phyloP scores from a whole-genome alignment of 92 coral and sea anemone genomes.

The Zoanthus sociatus region DNA sequence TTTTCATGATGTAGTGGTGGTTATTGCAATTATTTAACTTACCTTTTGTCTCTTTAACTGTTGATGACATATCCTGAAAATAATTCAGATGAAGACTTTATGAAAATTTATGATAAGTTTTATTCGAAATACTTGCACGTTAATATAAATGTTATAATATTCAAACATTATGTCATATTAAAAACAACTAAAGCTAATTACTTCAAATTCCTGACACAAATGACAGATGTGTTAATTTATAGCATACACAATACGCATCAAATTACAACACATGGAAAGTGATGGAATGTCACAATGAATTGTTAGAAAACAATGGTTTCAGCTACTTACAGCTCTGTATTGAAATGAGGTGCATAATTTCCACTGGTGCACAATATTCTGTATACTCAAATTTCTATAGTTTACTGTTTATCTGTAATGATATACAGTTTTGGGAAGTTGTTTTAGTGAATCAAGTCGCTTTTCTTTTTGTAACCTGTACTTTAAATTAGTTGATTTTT shows the following conservation, averaged over 20 bases:
- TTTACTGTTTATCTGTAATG: conserved; percentile 22
- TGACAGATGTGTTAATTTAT: not conserved
- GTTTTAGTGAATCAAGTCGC: conserved; percentile 47
- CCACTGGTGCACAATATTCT: conserved; percentile 24
- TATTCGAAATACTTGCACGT: conserved; percentile 3
- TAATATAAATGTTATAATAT: not conserved
- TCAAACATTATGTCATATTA: conserved; percentile 12
- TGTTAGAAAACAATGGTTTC: not conserved
- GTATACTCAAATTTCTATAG: conserved; percentile 34
- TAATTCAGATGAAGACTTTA: conserved; percentile 2
- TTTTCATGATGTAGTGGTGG: not conserved
- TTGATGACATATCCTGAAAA: conserved; percentile 21
- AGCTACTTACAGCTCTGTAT: conserved; percentile 22
- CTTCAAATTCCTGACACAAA: conserved; percentile 3
- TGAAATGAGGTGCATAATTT: conserved; percentile 34
- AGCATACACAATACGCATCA: conserved; percentile 2
- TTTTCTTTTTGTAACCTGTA: conserved; percentile 70
- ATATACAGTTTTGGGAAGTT: conserved; percentile 33
- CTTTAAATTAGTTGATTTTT: conserved; percentile 57
- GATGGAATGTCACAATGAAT: no score
- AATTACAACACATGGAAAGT: conserved; percentile 22
- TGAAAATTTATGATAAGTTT: not conserved
- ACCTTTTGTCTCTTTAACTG: conserved; percentile 7
- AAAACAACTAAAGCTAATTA: conserved; percentile 9
- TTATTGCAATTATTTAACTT: conserved; percentile 4